Evolutionary conservation across 2,113 vertebrate species (phyloP).

Genomic region (Daphoenositta chrysoptera): DNA sequence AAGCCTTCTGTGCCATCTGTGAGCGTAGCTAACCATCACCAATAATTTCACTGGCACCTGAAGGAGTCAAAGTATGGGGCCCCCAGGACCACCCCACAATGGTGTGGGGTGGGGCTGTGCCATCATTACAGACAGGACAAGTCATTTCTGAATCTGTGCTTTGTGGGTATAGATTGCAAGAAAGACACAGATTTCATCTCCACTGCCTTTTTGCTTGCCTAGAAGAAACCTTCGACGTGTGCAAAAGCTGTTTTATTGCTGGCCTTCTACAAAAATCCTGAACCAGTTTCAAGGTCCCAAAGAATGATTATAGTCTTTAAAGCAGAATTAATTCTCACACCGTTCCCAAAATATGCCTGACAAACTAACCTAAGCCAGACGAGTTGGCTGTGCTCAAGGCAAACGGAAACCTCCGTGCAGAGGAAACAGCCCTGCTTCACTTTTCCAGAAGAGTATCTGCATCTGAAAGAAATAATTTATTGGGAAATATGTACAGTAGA

Average conservation of each 20-base stretch:
- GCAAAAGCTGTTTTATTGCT: neutral
- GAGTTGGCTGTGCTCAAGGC: neutral
- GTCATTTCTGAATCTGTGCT: neutral
- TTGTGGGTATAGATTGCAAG: neutral
- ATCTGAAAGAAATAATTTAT: constrained; percentile 72
- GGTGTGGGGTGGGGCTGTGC: neutral
- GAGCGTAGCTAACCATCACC: neutral
- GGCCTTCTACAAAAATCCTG: neutral
- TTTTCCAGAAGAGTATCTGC: constrained; percentile 67
- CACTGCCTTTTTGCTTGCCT: neutral
- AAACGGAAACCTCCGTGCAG: neutral
- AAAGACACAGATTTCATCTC: neutral
- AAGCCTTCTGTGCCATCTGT: neutral
- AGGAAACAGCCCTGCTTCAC: constrained; percentile 27
- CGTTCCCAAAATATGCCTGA: neutral
- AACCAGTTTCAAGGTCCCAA: neutral
- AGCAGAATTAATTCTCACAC: constrained; percentile 11
- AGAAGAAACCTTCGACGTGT: neutral
- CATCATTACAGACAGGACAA: neutral
- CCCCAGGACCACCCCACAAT: accelerated
- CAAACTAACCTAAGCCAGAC: neutral
- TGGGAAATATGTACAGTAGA: constrained; percentile 64
- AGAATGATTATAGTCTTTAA: constrained; percentile 16
- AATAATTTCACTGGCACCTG: neutral
- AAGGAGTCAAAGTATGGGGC: neutral